These are phyloP conservation scores for Orcinus orca DNA, from an alignment of 2,113 vertebrate species.

Conservation along the genomic window DNA sequence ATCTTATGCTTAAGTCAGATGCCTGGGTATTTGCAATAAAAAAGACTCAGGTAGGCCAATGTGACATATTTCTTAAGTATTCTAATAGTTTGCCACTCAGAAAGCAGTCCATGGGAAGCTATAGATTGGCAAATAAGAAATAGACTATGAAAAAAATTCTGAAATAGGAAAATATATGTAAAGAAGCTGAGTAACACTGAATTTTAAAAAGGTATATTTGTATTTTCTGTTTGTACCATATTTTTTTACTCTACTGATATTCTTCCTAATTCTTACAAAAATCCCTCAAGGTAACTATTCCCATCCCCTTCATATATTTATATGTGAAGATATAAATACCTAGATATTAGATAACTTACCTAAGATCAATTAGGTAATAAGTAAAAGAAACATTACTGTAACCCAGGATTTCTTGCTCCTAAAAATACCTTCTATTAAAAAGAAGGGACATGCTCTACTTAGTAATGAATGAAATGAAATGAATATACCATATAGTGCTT, in stretches of 20 bases:
- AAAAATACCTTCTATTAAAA: neutral
- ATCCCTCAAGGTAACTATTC: neutral
- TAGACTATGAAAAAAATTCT: neutral
- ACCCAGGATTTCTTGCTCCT: neutral
- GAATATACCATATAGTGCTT: neutral
- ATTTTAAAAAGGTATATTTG: neutral
- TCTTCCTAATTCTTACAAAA: neutral
- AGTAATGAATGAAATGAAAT: neutral
- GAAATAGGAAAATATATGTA: neutral
- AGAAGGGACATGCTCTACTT: neutral
- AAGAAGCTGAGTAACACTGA: neutral
- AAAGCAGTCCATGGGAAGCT: neutral
- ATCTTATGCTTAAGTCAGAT: neutral
- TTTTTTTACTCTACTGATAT: neutral
- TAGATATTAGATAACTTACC: neutral
- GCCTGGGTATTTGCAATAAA: neutral
- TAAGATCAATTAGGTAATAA: neutral
- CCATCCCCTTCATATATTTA: neutral
- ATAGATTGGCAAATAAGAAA: neutral
- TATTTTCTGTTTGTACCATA: neutral
- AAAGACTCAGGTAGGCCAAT: neutral
- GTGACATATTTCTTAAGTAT: neutral
- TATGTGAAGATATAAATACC: neutral
- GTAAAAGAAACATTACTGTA: neutral
- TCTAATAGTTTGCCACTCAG: neutral